Evolutionary conservation across 2,888 invertebrate genomes (phyloP), one percentile per base, ranked within the genome.

Genomic region (Drosophila anceps): DNA sequence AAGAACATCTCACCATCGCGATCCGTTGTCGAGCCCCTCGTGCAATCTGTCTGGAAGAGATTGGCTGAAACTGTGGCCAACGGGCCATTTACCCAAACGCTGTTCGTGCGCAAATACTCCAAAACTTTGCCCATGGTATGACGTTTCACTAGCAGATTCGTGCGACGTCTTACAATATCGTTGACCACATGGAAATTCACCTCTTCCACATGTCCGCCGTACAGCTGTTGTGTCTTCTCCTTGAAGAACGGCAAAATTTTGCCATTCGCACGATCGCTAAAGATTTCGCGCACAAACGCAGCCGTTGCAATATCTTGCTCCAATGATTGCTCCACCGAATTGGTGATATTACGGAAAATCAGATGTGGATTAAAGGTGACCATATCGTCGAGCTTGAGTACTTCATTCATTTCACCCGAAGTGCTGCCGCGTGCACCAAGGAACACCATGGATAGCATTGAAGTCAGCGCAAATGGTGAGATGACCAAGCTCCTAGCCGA

Each of bases 301-400:
- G 97, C 96, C 10, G 96, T 95, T 0, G 96, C 95, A 10, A 97
- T 95, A 1, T 96, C 96, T n/a, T 95, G 94, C 59, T 95, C 94
- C 35, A 94, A 93, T 0, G 95, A 94, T 33, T 95, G 93, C 76
- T 96, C 95, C 35, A 97, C 95, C 0, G 97, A 96, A 86, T 97
- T 97, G 0, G 97, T 97, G 24, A 98, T 96, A 90, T 97, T 97
- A 91, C 96, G 96, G 82, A 97, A 95, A 0, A 97, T 96, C 82
- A 97, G 94, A 91, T 98, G 98, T 0, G 98, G 98, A 92, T 98
- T 98, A 88, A 98, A 98, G 0, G 97, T 97, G 0, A 97, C 96
- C 95, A 97, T 97, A 76, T 98, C 97, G 90, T 98, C 98, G 18
- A 98, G 93, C 83, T 95, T 95, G 0, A 98, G 93, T 13, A 98